These are phyloP conservation scores for Nipponia nippon DNA, from an alignment of 2,113 vertebrate genomes.

Conservation along the genomic window DNA sequence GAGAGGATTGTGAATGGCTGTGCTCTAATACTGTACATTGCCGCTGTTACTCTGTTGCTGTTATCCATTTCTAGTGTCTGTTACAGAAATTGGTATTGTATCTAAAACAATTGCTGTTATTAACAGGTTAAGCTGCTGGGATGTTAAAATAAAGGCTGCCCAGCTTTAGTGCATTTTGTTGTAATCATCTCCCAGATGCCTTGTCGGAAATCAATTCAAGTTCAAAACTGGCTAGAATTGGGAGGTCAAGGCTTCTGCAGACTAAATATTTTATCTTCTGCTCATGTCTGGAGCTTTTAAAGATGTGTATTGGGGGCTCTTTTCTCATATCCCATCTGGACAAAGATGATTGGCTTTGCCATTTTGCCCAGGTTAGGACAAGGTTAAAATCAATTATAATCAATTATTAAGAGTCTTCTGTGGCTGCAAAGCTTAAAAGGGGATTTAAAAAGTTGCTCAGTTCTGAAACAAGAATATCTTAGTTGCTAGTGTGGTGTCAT, in stretches of 20 bases:
- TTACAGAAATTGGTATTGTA: conserved; percentile 75
- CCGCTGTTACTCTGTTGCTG: conserved; percentile 1
- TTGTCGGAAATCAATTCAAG: conserved; percentile 96
- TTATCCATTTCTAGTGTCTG: conserved; percentile 56
- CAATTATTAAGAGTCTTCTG: conserved; percentile 90
- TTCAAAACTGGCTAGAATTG: conserved; percentile 86
- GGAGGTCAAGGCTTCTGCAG: conserved; percentile 90
- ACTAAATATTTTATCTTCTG: conserved; percentile 97
- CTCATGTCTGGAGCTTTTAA: conserved; percentile 91
- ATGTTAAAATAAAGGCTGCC: conserved; percentile 83
- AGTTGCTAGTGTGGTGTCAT: conserved; percentile 50
- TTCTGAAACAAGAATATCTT: conserved; percentile 68
- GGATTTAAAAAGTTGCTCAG: conserved; percentile 69
- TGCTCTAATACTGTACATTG: neutral
- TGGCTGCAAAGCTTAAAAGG: conserved; percentile 78
- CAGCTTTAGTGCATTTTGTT: conserved; percentile 95
- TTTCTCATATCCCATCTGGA: conserved; percentile 79
- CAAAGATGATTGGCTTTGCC: conserved; percentile 82
- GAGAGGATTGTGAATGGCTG: neutral
- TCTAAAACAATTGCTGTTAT: conserved; percentile 80
- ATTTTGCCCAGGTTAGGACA: conserved; percentile 84
- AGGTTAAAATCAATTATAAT: conserved; percentile 94
- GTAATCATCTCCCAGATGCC: conserved; percentile 94
- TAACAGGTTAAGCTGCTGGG: conserved; percentile 83
- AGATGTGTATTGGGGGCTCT: conserved; percentile 79